Percentiles rank a stretch among this genome's conserved stretches.
These are phyloP conservation scores for Sebastolobus alascanus DNA, from an alignment of 2,797 vertebrate species.

Conservation along the genomic window DNA sequence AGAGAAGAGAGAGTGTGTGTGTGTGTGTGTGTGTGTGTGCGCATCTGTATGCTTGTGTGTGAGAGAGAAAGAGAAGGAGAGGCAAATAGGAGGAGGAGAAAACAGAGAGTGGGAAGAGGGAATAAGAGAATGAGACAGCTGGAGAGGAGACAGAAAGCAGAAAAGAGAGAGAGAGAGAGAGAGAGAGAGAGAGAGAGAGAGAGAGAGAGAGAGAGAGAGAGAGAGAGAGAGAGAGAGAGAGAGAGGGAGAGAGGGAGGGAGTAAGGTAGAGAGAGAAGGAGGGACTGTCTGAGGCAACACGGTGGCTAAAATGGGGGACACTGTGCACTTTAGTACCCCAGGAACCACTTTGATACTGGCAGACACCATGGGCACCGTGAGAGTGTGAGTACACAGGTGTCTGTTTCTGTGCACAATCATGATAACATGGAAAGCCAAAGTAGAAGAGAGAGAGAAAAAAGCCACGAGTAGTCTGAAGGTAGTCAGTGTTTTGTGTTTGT, in stretches of 20 bases:
- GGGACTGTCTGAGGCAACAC: slow-evolving; percentile 53
- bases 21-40: background rate
- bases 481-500: background rate
- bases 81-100: slow-evolving; percentile 59
- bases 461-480: background rate
- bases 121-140: slow-evolving; percentile 67
- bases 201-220: slow-evolving; percentile 31
- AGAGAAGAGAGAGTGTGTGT: slow-evolving; percentile 10
- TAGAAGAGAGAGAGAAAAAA: slow-evolving; percentile 14
- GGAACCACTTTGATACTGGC: slow-evolving; percentile 61
- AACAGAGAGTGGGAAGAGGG: slow-evolving; percentile 63
- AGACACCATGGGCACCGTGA: slow-evolving; percentile 17
- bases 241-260: slow-evolving; percentile 12
- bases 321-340: slow-evolving; percentile 59
- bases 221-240: slow-evolving; percentile 35
- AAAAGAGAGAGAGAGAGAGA: slow-evolving; percentile 45
- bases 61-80: slow-evolving; percentile 44
- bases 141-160: slow-evolving; percentile 52
- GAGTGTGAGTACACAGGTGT: slow-evolving; percentile 23
- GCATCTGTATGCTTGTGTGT: slow-evolving; percentile 55
- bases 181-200: slow-evolving; percentile 41
- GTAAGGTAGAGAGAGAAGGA: slow-evolving; percentile 28
- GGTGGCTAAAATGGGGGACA: slow-evolving; percentile 68
- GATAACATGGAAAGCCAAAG: slow-evolving; percentile 27
- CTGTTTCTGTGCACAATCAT: slow-evolving; percentile 24